These are phyloP conservation scores for Pteronotus mesoamericanus DNA, from an alignment of 2,797 vertebrate genomes.

Conservation along the genomic window DNA sequence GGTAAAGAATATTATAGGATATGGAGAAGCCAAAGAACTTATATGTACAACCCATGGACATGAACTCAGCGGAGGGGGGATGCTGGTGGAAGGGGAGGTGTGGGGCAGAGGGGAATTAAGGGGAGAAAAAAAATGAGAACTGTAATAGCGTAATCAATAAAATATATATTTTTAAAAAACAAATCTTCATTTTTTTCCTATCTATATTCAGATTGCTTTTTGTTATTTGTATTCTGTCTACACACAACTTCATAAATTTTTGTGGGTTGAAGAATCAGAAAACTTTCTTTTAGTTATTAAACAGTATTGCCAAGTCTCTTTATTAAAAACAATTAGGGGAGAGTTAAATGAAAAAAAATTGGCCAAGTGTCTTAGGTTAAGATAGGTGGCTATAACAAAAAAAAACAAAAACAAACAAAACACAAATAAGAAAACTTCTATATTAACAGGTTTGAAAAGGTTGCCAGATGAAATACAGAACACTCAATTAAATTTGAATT, in stretches of 20 bases:
- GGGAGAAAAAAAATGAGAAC: no score
- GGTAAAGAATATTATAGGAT: no score
- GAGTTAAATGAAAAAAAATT: conserved; percentile 20
- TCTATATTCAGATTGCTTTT: background rate
- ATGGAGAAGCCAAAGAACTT: no score
- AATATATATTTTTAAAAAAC: no score
- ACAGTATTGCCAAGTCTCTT: background rate
- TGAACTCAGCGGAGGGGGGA: no score
- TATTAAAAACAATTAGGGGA: conserved; percentile 7
- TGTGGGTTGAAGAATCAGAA: background rate
- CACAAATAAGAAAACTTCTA: background rate
- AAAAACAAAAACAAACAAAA: background rate
- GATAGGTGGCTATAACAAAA: background rate
- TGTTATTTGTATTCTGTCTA: background rate
- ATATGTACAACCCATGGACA: no score
- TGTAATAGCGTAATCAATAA: no score
- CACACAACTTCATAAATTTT: background rate
- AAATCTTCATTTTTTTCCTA: background rate
- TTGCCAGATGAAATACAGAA: background rate
- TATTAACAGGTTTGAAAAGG: background rate
- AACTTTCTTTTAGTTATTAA: conserved; percentile 21
- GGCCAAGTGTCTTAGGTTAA: background rate
- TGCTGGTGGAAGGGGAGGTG: no score
- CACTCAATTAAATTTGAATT: conserved; percentile 23
- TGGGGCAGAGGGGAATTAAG: no score